Percentiles rank a stretch among this genome's conserved stretches.
Evolutionary conservation across 37 sponge, comb jelly and placozoan genomes (phyloP).

Genomic region (Mnemiopsis leidyi): DNA sequence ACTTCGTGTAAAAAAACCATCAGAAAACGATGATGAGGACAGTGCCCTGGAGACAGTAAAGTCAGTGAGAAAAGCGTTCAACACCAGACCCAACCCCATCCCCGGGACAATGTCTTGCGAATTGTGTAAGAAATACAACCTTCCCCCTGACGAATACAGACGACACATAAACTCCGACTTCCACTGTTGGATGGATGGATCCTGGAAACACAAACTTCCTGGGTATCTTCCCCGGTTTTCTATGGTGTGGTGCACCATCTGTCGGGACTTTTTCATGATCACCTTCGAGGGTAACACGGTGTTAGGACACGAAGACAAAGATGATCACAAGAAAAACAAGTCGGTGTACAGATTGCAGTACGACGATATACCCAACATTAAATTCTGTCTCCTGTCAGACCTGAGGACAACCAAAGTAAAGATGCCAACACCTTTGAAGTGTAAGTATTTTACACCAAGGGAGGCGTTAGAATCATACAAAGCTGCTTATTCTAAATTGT

Average conservation of each 20-base stretch:
- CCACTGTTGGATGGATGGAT: slow-evolving; percentile 16
- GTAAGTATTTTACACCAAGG: background rate
- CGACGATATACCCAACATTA: background rate
- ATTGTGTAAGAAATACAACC: background rate
- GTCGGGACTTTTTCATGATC: slow-evolving; percentile 26
- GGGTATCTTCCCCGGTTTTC: background rate
- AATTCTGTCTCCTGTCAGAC: background rate
- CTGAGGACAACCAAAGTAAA: background rate
- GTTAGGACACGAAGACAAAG: background rate
- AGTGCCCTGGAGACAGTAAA: background rate
- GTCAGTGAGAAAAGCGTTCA: background rate
- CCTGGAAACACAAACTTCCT: background rate
- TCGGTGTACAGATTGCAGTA: background rate
- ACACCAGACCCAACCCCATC: background rate
- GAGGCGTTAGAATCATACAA: slow-evolving; percentile 16
- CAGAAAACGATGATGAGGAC: slow-evolving; percentile 1
- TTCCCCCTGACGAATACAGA: slow-evolving; percentile 14
- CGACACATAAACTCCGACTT: background rate
- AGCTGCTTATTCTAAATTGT: background rate
- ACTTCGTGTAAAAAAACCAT: background rate
- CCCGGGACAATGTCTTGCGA: background rate
- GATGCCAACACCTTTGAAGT: background rate
- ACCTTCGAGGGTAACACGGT: slow-evolving; percentile 28
- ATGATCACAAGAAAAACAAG: background rate
- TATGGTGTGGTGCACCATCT: slow-evolving; percentile 23